Evolutionary conservation across 2,888 invertebrate species (phyloP), one percentile per base, ranked within the genome.

Genomic region (Taenaris catops): DNA sequence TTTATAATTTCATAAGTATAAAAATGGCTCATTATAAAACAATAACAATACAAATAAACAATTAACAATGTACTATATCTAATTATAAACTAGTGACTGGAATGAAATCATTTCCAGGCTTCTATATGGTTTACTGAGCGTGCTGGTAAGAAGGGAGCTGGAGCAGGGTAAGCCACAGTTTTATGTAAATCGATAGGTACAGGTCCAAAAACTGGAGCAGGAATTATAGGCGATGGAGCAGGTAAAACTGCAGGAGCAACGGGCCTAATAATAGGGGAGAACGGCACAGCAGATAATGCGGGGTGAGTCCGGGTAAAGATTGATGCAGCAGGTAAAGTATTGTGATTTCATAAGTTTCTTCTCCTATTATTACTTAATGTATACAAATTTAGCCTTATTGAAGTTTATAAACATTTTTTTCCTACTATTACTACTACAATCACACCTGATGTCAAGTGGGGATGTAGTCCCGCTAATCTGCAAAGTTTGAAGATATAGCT

Each of bases 101-200:
- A 63, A 62, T 68, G 62, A 47, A 54, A 44, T 76, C 53, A 81
- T 64, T 84, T 79, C 81, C 83, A 84, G 42, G 79, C 79, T 31
- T 31, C 19, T 33, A 46, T 52, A 47, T 81, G 68, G 56, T 65
- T 78, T 3, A 63, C 27, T 24, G 63, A 14, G 17, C 61, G 67
- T 4, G 59, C 48, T 1, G 73, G 69, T 7, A 63, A 49, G 16
- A 60, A 49, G 3, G 67, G 69, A 1, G 33, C 34, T 6, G 38
- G 39, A 10, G 34, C 24, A 2, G 41, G 38, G 5, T 42, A 34
- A 2, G 31, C 36, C 5, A 24, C 18, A 8, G 23, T 23, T 17
- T 23, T 33, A 8, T 42, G 17, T n/a, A 59, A 2, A 70, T 65
- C 6, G 1, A 61, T 49, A 25, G 58, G 49, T 2, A 67, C 64